Conservation (phyloP, 1,140 invertebrate species). For the Leptinotarsa defecta region DNA sequence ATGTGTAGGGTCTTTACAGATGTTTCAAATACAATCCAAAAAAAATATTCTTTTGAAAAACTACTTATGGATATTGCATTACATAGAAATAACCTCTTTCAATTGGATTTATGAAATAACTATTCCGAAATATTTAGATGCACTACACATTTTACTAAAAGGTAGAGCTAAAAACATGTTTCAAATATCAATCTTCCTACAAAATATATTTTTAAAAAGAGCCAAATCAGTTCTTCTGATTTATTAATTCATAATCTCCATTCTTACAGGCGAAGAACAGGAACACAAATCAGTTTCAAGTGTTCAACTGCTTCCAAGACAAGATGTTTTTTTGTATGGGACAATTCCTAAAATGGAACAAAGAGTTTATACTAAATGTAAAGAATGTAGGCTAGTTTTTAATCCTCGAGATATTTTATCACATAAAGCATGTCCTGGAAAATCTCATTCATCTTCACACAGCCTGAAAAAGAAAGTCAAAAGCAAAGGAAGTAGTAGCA, state of each 20-base stretch:
- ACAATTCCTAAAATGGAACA: constrained; percentile 48
- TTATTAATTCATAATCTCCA: background rate
- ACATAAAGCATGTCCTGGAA: constrained; percentile 43
- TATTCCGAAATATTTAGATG: no score
- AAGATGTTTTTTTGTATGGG: constrained; percentile 44
- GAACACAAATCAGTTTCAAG: constrained; percentile 31
- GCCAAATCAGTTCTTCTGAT: background rate
- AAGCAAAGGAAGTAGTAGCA: constrained; percentile 39
- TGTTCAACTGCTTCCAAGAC: constrained; percentile 42
- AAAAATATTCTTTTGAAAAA: background rate
- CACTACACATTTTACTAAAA: no score
- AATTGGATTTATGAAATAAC: no score
- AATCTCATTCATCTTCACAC: constrained; percentile 30
- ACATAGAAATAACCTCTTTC: background rate
- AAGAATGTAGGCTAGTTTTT: constrained; percentile 44
- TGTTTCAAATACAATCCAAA: background rate
- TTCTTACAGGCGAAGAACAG: background rate
- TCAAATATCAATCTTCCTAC: no score
- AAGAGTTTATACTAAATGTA: constrained; percentile 43
- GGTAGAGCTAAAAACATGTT: no score
- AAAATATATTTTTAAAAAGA: background rate
- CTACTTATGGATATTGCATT: background rate
- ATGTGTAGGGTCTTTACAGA: no score
- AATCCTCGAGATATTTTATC: constrained; percentile 41
- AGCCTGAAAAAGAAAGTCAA: constrained; percentile 46